Conservation (phyloP, 2,888 invertebrate species). For the Orthosia gracilis region DNA sequence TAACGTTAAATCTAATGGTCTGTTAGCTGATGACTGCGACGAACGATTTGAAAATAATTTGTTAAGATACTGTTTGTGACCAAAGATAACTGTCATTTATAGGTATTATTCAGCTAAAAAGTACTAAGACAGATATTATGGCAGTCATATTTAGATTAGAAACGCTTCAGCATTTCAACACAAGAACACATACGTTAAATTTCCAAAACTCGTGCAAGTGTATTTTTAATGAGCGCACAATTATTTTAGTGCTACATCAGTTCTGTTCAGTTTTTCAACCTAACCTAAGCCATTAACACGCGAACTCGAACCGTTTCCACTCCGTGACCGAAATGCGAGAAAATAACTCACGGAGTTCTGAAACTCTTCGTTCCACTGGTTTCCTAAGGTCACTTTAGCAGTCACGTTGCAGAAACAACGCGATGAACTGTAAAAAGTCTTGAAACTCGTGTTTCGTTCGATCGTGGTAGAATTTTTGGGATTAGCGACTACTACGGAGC, state of each 20-base stretch:
- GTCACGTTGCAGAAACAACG: slow-evolving; percentile 56
- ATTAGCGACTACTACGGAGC: slow-evolving; percentile 28
- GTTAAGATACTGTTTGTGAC: slow-evolving; percentile 7
- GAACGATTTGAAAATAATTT: not conserved
- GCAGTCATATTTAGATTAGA: not conserved
- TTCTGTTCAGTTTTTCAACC: slow-evolving; percentile 59
- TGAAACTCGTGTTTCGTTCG: slow-evolving; percentile 44
- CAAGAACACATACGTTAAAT: slow-evolving; percentile 20
- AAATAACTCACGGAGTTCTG: slow-evolving; percentile 42
- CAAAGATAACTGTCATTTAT: not conserved
- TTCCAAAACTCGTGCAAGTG: slow-evolving; percentile 31
- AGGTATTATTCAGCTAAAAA: not conserved
- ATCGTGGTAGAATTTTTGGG: slow-evolving; percentile 35
- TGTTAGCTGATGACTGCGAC: not conserved
- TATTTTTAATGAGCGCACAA: slow-evolving; percentile 59
- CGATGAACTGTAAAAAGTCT: slow-evolving; percentile 61
- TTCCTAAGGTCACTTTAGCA: slow-evolving; percentile 53
- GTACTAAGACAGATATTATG: not conserved
- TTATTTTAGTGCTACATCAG: slow-evolving; percentile 51
- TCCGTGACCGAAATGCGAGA: slow-evolving; percentile 37
- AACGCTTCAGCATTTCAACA: not conserved
- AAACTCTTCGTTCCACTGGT: slow-evolving; percentile 49
- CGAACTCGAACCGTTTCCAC: slow-evolving; percentile 58
- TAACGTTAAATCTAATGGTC: not conserved
- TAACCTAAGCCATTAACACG: slow-evolving; percentile 54